Evolutionary conservation across 2,888 invertebrate genomes (phyloP), one percentile per base, ranked within the genome.

Genomic region (Barypeithes pellucidus): DNA sequence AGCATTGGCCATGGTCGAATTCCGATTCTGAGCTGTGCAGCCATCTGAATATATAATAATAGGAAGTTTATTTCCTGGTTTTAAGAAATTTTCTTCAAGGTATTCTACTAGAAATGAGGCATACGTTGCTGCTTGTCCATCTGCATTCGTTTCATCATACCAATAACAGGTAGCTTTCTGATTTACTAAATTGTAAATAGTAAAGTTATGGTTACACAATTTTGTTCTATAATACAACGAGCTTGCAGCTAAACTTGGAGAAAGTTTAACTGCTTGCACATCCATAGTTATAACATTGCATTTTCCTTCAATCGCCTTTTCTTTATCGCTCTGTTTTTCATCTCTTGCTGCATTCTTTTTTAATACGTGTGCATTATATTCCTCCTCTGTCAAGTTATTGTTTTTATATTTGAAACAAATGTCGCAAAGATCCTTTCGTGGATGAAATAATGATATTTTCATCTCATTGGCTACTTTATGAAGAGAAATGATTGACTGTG

Each of bases 201-300:
- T 80, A 62, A 79, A 81, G 71, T 82, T 81, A 65, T 82, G 82
- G 7, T 75, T 68, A 11, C 71, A 71, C 11, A 82, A 67, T 70
- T 82, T 82, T 0, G 79, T 79, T 75, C 81, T 81, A 60, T 75
- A 82, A 67, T 81, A 82, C 0, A 77, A 11, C 24, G 72, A 59
- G 43, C 75, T 75, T n/a, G 78, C 78, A 5, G 68, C 61, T 62
- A 80, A 41, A n/a, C 68, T 69, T 4, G 81, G 41, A 39, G 39
- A 36, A 7, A 60, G 41, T 39, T 60, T 60, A 2, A 39, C 60
- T 39, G 65, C 12, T 43, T 65, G 65, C 12, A 65, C 50, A n/a
- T 63, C 63, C 63, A 63, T 63, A 24, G 50, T 50, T 22, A 63
- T 63, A 45, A 63, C 63, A 50, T 12, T 20, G 41, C 16, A 39